Conservation (phyloP, 2,888 invertebrate genomes). For the Adela reaumurella region DNA sequence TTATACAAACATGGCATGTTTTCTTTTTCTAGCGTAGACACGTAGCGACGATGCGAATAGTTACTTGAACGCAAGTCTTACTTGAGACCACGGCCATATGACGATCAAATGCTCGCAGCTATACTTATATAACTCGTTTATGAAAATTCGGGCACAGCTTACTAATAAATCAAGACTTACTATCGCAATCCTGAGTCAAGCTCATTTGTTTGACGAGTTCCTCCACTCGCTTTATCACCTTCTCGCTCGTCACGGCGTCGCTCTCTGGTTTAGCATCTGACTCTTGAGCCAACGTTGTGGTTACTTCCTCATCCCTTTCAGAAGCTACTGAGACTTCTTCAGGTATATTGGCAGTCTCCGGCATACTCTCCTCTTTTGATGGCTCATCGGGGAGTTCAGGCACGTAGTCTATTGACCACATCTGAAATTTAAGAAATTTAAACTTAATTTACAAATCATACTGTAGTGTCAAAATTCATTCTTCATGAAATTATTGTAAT, state of each 20-base stretch:
- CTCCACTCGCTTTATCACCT: slow-evolving; percentile 58
- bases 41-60: too few species aligned
- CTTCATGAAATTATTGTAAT: too few species aligned
- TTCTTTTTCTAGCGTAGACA: too few species aligned
- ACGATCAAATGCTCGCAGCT: too few species aligned
- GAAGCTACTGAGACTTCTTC: slow-evolving; percentile 11
- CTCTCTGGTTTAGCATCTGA: slow-evolving; percentile 23
- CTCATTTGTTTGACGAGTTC: slow-evolving; percentile 79
- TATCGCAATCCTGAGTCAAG: slow-evolving; percentile 63
- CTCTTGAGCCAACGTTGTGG: slow-evolving; percentile 14
- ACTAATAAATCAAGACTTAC: too few species aligned
- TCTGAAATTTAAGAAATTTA: slow-evolving; percentile 32
- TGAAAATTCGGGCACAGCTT: too few species aligned
- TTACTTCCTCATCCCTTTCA: slow-evolving; percentile 21
- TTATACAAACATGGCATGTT: too few species aligned
- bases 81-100: too few species aligned
- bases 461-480: slow-evolving; percentile 1
- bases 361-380: slow-evolving; percentile 42
- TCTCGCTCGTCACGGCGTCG: slow-evolving; percentile 30
- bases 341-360: slow-evolving; percentile 10
- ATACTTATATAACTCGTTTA: too few species aligned
- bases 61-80: too few species aligned
- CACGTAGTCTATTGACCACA: slow-evolving; percentile 96
- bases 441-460: too few species aligned
- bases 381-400: slow-evolving; percentile 26